These are phyloP conservation scores for Canis aureus DNA, from an alignment of 2,113 vertebrate genomes.

Conservation along the genomic window DNA sequence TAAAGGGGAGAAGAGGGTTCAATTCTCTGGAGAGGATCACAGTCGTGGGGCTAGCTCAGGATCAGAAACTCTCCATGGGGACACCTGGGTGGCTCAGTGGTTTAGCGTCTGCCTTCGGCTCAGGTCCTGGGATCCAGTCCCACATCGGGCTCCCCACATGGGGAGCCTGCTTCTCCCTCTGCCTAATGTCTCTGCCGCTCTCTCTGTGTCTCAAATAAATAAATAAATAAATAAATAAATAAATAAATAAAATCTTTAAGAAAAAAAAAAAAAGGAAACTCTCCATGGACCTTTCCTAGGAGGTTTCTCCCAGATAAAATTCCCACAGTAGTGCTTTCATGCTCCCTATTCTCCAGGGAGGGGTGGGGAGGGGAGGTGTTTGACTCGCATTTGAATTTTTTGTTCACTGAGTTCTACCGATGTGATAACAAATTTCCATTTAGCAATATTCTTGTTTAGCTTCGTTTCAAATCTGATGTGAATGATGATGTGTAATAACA, in stretches of 20 bases:
- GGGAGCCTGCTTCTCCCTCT: too few species aligned
- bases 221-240: too few species aligned
- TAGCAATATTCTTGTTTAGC: slow-evolving; percentile 72
- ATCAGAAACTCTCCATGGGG: not conserved
- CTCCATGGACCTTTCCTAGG: not conserved
- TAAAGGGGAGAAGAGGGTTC: not conserved
- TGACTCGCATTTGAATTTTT: slow-evolving; percentile 60
- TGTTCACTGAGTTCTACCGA: slow-evolving; percentile 65
- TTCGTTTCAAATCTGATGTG: slow-evolving; percentile 69
- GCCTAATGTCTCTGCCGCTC: too few species aligned
- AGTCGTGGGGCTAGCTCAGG: not conserved
- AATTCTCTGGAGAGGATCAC: not conserved
- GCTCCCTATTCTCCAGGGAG: not conserved
- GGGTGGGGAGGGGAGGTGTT: not conserved
- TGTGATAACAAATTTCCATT: slow-evolving; percentile 72
- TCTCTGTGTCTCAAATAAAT: too few species aligned
- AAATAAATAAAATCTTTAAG: too few species aligned
- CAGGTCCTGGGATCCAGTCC: too few species aligned
- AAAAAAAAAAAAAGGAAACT: not conserved
- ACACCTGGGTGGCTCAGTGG: too few species aligned
- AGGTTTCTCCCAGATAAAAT: slow-evolving; percentile 1
- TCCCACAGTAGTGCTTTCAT: not conserved
- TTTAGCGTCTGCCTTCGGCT: too few species aligned
- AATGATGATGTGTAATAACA: slow-evolving; percentile 72
- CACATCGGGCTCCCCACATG: too few species aligned